Base-by-base conservation (phyloP, 2,797 vertebrate species). In the Knipowitschia caucasica region DNA sequence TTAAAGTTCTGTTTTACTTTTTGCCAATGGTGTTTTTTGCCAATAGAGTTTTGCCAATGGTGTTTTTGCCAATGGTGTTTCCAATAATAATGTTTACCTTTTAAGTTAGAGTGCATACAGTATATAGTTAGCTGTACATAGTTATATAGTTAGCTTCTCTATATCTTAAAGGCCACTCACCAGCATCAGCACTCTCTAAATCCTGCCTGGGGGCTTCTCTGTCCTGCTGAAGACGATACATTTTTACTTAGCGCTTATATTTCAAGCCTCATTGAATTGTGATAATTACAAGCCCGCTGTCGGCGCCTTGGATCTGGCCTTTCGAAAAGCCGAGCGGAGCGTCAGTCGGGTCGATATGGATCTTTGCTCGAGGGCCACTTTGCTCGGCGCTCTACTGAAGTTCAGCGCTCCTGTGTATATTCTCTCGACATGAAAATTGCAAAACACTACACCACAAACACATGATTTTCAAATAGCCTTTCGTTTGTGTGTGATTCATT, bases 261-360 rank as follows among this genome's bases (percentile, higher is more conserved):
- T 49, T 33, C 29, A 49, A 31, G 20, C 11, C 46, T 49, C 29
- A 49, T 49, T 49, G 46, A 33, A 33, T 49, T 33, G 46, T 49
- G 46, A 21, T 49, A 23, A 49, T 49, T 49, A 33, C 7, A 7
- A 31, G 27, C 10, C 25, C 17, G 18, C 10, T 14, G 45, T 30
- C 21, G 38, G 17, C 18, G 38, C 17, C 17, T 40, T 15, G 42
- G 42, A 27, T 15, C 42, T 47, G 27, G 45, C 27, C 27, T 47
- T 31, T 46, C 17, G 23, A 24, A 10, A 4, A 30, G 44, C 15
- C 4, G 44, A 6, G 44, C 4, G 24, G 26, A 30, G 27, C 44
- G 26, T 30, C 27, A 18, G 45, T 31, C 9, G 2, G 10, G 18
- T 49, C 29, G 46, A 49, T 49, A 49, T 33, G 18, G 46, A n/a